Percentiles rank a stretch among this genome's conserved stretches.
phyloP scores from a whole-genome alignment of 2,888 invertebrate species.

The Dryobota labecula region DNA sequence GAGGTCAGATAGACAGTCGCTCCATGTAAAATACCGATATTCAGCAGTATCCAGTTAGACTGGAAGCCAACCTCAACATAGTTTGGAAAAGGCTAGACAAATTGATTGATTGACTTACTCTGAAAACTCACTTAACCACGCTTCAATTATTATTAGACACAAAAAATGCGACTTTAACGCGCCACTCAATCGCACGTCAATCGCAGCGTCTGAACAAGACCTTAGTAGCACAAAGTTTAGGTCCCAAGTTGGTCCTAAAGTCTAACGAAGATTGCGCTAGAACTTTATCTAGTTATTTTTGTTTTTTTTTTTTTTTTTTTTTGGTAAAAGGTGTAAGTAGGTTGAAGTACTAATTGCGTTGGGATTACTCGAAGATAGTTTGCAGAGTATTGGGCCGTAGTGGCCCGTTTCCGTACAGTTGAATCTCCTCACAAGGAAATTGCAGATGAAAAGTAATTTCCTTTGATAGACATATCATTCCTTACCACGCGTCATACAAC shows the following conservation, averaged over 20 bases:
- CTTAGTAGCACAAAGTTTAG: conserved; percentile 38
- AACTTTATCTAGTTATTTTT: conserved; percentile 50
- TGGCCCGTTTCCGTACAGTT: conserved; percentile 7
- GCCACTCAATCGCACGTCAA: neutral
- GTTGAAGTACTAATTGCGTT: conserved; percentile 51
- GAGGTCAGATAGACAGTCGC: too few species aligned
- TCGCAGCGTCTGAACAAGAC: conserved; percentile 16
- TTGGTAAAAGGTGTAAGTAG: conserved; percentile 17
- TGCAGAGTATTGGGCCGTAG: conserved; percentile 19
- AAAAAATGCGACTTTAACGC: neutral
- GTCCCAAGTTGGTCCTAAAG: conserved; percentile 55
- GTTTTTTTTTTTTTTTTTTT: conserved; percentile 20
- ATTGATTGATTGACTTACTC: too few species aligned
- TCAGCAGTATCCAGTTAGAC: too few species aligned
- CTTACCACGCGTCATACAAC: too few species aligned
- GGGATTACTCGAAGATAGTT: conserved; percentile 48
- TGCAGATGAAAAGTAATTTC: neutral
- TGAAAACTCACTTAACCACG: too few species aligned
- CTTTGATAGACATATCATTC: neutral
- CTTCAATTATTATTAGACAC: too few species aligned
- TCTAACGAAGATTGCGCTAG: conserved; percentile 55
- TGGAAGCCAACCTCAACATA: too few species aligned
- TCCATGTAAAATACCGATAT: too few species aligned
- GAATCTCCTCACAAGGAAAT: conserved; percentile 16
- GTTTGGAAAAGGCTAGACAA: too few species aligned